phyloP scores from a whole-genome alignment of 2,888 invertebrate species.

The Cryptophagus acutangulus region DNA sequence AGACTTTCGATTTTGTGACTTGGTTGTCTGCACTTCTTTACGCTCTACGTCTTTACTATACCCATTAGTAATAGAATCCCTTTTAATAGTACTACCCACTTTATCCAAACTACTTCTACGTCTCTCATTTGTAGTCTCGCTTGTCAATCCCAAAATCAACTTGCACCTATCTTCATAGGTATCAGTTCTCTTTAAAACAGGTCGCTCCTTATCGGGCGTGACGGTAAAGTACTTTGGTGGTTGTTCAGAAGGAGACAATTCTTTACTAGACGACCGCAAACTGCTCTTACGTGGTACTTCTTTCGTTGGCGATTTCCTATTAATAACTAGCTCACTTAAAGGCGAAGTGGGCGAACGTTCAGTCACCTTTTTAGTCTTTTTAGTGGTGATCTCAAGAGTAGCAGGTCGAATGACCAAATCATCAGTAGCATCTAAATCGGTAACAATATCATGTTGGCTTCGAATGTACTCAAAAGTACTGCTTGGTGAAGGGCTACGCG shows the following conservation, averaged over 20 bases:
- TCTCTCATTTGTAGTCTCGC: slow-evolving; percentile 35
- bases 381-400: slow-evolving; percentile 29
- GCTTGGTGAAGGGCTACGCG: slow-evolving; percentile 35
- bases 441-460: slow-evolving; percentile 34
- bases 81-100: not conserved
- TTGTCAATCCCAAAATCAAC: slow-evolving; percentile 63
- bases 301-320: not conserved
- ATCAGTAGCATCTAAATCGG: slow-evolving; percentile 40
- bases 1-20: slow-evolving; percentile 13
- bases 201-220: slow-evolving; percentile 45
- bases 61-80: not conserved
- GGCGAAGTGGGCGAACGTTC: slow-evolving; percentile 41
- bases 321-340: too few species aligned
- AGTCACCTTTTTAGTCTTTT: slow-evolving; percentile 34
- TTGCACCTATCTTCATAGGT: slow-evolving; percentile 70
- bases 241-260: too few species aligned
- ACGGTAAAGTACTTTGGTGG: slow-evolving; percentile 41
- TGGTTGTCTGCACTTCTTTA: slow-evolving; percentile 24
- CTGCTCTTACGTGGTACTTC: slow-evolving; percentile 18
- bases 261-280: slow-evolving; percentile 23
- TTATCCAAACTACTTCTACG: slow-evolving; percentile 27
- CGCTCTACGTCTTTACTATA: slow-evolving; percentile 9
- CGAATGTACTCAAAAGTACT: slow-evolving; percentile 45
- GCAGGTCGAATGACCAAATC: slow-evolving; percentile 27
- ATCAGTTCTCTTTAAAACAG: slow-evolving; percentile 62